phyloP scores from a whole-genome alignment of 2,113 vertebrate genomes.

The Vimba vimba region DNA sequence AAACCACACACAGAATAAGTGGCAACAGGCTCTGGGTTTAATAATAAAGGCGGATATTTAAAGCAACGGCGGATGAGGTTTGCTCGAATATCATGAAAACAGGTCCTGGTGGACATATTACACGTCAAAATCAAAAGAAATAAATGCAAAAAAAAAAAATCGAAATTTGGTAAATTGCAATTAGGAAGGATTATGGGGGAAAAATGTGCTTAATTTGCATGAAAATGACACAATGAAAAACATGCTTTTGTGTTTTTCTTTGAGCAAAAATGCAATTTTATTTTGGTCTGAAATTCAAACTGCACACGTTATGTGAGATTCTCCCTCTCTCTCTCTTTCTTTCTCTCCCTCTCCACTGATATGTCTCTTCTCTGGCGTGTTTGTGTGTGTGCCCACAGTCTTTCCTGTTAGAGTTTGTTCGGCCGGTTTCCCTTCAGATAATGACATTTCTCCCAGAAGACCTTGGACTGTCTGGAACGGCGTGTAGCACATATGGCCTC shows the following conservation, averaged over 20 bases:
- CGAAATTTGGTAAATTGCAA: not conserved
- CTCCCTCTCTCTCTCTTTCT: not conserved
- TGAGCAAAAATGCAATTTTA: not conserved
- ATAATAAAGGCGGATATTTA: conserved; percentile 68
- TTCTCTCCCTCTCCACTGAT: conserved; percentile 8
- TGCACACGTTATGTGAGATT: conserved; percentile 59
- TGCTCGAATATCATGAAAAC: not conserved
- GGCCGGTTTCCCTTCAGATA: conserved; percentile 61
- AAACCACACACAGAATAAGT: conserved; percentile 30
- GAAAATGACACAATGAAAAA: not conserved
- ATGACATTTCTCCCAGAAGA: conserved; percentile 72
- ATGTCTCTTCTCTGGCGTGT: conserved; percentile 16
- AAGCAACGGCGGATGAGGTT: conserved; percentile 52
- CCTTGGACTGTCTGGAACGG: conserved; percentile 71
- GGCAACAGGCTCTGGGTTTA: conserved; percentile 40
- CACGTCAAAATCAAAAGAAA: not conserved
- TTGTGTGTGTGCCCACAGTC: conserved; percentile 21
- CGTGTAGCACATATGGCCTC: conserved; percentile 20
- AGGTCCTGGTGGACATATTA: not conserved
- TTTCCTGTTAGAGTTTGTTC: conserved; percentile 66
- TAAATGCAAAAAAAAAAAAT: no score
- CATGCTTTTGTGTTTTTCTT: not conserved
- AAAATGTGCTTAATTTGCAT: no score
- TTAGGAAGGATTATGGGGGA: not conserved
- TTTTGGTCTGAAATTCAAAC: not conserved